Conservation (phyloP, 2,797 vertebrate genomes). For the Pseudomugil tenellus region DNA sequence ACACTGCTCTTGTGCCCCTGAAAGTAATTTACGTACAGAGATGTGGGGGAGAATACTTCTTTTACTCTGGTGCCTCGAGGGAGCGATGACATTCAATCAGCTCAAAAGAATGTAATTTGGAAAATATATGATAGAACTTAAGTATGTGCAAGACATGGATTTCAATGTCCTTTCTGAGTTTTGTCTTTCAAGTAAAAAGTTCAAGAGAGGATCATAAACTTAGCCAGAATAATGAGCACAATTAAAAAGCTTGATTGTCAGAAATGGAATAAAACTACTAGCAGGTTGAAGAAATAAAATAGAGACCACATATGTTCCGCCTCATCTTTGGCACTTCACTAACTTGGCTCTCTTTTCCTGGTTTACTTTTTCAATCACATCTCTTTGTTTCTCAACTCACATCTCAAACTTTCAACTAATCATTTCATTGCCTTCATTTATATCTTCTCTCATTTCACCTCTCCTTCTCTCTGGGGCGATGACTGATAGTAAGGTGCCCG, state of each 20-base stretch:
- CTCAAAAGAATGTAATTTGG: constrained; percentile 71
- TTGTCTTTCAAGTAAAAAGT: constrained; percentile 66
- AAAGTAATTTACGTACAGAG: no score
- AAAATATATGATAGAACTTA: constrained; percentile 41
- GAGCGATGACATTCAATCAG: constrained; percentile 69
- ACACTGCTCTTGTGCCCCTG: not conserved
- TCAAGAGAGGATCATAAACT: constrained; percentile 41
- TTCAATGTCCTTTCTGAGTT: constrained; percentile 57
- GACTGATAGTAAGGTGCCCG: constrained; percentile 59
- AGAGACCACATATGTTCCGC: not conserved
- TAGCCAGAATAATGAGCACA: constrained; percentile 34
- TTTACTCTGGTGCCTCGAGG: constrained; percentile 54
- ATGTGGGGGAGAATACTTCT: no score
- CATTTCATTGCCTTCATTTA: constrained; percentile 19
- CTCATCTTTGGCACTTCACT: constrained; percentile 3
- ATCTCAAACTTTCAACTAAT: constrained; percentile 28
- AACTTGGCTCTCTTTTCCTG: not conserved
- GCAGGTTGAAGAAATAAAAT: not conserved
- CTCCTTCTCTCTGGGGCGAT: constrained; percentile 27
- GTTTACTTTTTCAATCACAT: constrained; percentile 18
- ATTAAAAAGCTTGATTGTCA: constrained; percentile 49
- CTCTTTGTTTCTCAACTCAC: constrained; percentile 16
- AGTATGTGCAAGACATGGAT: constrained; percentile 42
- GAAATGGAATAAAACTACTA: not conserved
- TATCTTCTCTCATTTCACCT: constrained; percentile 25